phyloP scores from a whole-genome alignment of 2,888 invertebrate species.

The Cosmia trapezina region DNA sequence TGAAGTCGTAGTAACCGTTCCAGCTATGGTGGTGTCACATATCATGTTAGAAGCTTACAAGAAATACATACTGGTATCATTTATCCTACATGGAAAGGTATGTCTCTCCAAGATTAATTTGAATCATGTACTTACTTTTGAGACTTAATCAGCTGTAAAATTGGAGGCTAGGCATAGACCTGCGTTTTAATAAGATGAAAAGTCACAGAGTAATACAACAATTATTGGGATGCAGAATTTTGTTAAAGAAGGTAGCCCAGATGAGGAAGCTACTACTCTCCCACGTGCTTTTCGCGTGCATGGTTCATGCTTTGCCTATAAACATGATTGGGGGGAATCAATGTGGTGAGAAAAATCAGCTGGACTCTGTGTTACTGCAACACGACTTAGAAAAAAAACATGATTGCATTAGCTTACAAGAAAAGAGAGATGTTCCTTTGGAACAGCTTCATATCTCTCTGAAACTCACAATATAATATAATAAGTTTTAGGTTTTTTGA shows the following conservation, averaged over 20 bases:
- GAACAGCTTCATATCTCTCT: no score
- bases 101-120: constrained; percentile 21
- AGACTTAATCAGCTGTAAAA: background rate
- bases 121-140: background rate
- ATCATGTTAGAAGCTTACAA: constrained; percentile 99
- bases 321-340: background rate
- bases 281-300: background rate
- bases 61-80: constrained; percentile 97
- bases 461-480: no score
- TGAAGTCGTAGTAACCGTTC: constrained; percentile 98
- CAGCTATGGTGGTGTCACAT: constrained; percentile 97
- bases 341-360: background rate
- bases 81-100: constrained; percentile 97
- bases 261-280: background rate
- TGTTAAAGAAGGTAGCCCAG: background rate
- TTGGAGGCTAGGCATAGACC: background rate
- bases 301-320: background rate
- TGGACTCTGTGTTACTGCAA: background rate
- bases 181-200: background rate
- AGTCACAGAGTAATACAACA: background rate
- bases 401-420: no score
- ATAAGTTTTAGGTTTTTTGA: no score
- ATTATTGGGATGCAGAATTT: background rate
- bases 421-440: no score
- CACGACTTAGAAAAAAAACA: no score